These are phyloP conservation scores for Holotrichia oblita DNA, from an alignment of 1,140 invertebrate species.

Conservation along the genomic window DNA sequence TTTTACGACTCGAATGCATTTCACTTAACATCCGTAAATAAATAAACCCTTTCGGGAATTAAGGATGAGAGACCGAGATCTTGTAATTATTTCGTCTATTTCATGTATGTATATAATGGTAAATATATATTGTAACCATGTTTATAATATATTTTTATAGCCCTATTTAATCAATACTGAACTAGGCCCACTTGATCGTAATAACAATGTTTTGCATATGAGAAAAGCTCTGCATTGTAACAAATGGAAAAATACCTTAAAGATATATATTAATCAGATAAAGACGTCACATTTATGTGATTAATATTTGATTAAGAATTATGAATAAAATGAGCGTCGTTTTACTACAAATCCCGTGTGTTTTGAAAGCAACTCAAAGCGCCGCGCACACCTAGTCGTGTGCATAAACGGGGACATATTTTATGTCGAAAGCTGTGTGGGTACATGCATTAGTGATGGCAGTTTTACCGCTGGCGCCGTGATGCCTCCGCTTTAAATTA, in stretches of 20 bases:
- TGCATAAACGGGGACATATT: constrained; percentile 28
- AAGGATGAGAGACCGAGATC: neutral
- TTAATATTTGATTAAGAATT: neutral
- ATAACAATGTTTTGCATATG: too few species aligned
- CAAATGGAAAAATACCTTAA: too few species aligned
- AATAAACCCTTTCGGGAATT: constrained; percentile 3
- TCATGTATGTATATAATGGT: neutral
- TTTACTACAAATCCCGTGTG: constrained; percentile 18
- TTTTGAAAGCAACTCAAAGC: neutral
- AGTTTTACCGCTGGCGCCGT: constrained; percentile 23
- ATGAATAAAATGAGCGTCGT: neutral
- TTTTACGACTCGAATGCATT: constrained; percentile 29
- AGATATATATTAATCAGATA: neutral
- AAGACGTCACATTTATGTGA: neutral
- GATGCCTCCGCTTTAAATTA: constrained; percentile 36
- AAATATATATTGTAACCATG: too few species aligned
- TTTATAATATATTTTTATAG: too few species aligned
- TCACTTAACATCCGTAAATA: constrained; percentile 27
- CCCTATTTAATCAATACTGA: neutral
- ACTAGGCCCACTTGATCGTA: too few species aligned
- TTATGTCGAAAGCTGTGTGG: constrained; percentile 10
- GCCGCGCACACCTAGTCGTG: neutral
- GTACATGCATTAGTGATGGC: constrained; percentile 33
- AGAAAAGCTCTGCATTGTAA: too few species aligned
- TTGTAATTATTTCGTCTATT: constrained; percentile 1